Base-by-base conservation (phyloP, 2,113 vertebrate genomes). In the Mellivora capensis region DNA sequence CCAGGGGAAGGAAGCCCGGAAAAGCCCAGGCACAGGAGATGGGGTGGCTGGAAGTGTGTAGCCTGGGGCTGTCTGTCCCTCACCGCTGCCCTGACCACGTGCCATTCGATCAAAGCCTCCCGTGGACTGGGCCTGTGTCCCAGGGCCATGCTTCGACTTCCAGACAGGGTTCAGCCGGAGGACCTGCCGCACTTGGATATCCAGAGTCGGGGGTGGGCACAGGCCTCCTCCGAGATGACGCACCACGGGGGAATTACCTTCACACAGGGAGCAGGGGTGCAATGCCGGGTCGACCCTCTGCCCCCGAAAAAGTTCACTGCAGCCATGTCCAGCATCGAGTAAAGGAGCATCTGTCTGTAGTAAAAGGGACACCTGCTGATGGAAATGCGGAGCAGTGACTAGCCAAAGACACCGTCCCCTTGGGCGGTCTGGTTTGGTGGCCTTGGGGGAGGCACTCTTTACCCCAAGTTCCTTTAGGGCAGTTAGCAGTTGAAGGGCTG, bases 211-310 rank as follows among this genome's bases (percentile, higher is more conserved):
- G 31, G 8, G 4, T 81, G 31, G n/a, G 31, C 34, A 3, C 47
- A 61, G 39, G 25, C 42, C 31, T 15, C 57, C 42, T 54, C 6
- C 0, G 7, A 64, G 57, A 21, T 10, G n/a, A 52, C 57, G 2
- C 39, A 27, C 57, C 25, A 0, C 2, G 21, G 67, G n/a, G 49
- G 11, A 69, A 7, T 82, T 59, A 0, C 17, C 44, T 47, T 89
- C 52, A 64, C 59, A 27, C 34, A 83, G 54, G 72, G 79, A 49
- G 39, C 17, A 20, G n/a, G 2, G n/a, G 2, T 27, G 14, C 25
- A 7, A 54, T 54, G 5, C 81, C n/a, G 49, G n/a, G 61, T 49
- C 6, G 7, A 23, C 34, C 3, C 0, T 3, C 2, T 0, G 0
- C 17, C 11, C 20, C 34, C 18, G 2, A 25, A 37, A 84, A 12